Conservation (phyloP, 2,888 invertebrate species). For the Endotricha flammealis region DNA sequence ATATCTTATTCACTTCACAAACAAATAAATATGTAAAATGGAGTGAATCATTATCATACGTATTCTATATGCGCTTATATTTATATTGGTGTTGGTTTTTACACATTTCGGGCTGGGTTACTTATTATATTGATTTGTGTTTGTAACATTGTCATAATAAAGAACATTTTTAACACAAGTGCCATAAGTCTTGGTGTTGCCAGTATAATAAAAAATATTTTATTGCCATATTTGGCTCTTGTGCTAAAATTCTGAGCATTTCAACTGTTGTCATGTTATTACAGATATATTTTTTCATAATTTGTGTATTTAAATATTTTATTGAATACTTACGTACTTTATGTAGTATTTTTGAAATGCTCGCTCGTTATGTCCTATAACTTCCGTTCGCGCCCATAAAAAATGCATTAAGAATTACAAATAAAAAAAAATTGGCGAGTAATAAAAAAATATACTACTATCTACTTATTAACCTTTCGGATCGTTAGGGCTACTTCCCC, state of each 20-base stretch:
- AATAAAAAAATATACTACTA: constrained; percentile 1
- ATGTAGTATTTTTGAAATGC: constrained; percentile 19
- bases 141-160: constrained; percentile 11
- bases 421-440: background rate
- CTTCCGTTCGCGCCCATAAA: constrained; percentile 30
- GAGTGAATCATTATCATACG: constrained; percentile 37
- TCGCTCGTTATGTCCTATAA: constrained; percentile 15
- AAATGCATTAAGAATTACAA: constrained; percentile 8
- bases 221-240: constrained; percentile 2
- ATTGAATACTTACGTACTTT: background rate
- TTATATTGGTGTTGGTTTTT: constrained; percentile 41
- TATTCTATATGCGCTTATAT: constrained; percentile 46
- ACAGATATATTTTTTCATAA: too few relatives aligned
- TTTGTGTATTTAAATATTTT: background rate
- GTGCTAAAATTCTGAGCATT: constrained; percentile 23
- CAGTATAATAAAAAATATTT: background rate
- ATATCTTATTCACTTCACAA: constrained; percentile 44
- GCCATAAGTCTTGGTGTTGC: constrained; percentile 2
- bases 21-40: constrained; percentile 29
- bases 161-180: background rate
- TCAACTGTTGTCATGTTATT: constrained; percentile 16
- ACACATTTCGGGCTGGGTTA: constrained; percentile 28
- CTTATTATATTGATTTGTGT: constrained; percentile 21
- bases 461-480: too few relatives aligned
- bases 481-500: too few relatives aligned